phyloP scores from a whole-genome alignment of 2,113 vertebrate genomes.

The Ondatra zibethicus region DNA sequence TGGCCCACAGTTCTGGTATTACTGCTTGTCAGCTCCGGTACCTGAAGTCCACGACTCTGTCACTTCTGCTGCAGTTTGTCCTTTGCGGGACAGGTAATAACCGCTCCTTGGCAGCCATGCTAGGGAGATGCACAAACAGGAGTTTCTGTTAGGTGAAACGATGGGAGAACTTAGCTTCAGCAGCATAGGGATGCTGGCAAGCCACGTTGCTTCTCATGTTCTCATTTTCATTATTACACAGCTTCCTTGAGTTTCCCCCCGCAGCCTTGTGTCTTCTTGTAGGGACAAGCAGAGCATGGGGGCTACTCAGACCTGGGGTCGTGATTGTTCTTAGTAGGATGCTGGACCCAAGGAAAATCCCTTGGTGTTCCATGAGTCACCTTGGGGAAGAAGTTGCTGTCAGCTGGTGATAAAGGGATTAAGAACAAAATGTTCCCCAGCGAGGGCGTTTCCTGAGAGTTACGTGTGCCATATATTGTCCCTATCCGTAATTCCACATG shows the following conservation, averaged over 20 bases:
- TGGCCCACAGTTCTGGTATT: not conserved
- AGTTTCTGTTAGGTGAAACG: conserved; percentile 1
- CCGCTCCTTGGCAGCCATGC: not conserved
- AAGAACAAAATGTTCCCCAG: not conserved
- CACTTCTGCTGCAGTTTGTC: not conserved
- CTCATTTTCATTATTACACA: conserved; percentile 16
- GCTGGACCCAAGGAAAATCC: not conserved
- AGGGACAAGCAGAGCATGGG: not conserved
- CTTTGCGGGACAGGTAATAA: conserved; percentile 6
- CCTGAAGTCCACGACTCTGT: not conserved
- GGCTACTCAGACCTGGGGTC: not conserved
- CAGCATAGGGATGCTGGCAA: not conserved
- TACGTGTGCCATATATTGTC: not conserved
- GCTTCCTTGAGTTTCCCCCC: not conserved
- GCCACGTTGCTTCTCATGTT: not conserved
- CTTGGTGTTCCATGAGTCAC: not conserved
- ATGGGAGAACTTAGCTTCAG: not conserved
- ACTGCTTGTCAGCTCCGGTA: not conserved
- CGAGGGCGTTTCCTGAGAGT: not conserved
- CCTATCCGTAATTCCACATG: not conserved
- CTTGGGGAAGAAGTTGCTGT: not conserved
- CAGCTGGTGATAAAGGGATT: conserved; percentile 22
- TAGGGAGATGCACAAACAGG: not conserved
- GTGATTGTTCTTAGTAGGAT: not conserved
- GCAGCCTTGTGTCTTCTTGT: not conserved